Conservation (phyloP, 2,797 vertebrate species). For the Sebastes baramenuke region DNA sequence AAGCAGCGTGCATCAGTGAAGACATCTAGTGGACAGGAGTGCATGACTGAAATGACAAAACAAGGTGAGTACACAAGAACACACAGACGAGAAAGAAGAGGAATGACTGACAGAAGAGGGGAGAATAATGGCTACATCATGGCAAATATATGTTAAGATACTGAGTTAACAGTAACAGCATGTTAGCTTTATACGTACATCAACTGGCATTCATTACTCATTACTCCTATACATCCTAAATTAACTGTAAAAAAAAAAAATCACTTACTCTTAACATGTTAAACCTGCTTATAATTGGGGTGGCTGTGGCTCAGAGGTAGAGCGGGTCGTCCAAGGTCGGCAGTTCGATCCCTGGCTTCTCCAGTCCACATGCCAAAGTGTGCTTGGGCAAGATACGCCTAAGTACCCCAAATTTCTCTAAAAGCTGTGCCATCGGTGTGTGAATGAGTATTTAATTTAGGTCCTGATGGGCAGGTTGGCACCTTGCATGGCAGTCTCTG, state of each 20-base stretch:
- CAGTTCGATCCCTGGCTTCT: too few relatives aligned
- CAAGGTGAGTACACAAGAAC: not conserved
- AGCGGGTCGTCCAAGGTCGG: too few relatives aligned
- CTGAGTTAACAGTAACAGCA: not conserved
- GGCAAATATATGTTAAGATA: not conserved
- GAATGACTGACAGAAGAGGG: not conserved
- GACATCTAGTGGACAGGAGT: not conserved
- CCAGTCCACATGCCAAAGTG: too few relatives aligned
- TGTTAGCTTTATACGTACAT: not conserved
- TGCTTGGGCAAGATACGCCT: too few relatives aligned
- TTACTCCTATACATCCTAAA: not conserved
- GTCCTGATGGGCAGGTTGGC: too few relatives aligned
- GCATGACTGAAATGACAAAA: not conserved
- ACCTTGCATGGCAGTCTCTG: too few relatives aligned
- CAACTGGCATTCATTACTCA: not conserved
- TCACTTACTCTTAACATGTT: not conserved
- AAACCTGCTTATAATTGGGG: too few relatives aligned
- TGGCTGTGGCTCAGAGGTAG: too few relatives aligned
- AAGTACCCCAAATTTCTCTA: too few relatives aligned
- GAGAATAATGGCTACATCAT: not conserved
- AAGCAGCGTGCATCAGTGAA: not conserved
- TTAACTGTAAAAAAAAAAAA: not conserved
- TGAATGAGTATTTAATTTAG: too few relatives aligned
- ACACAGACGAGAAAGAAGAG: not conserved
- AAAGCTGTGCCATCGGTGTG: too few relatives aligned